phyloP scores from a whole-genome alignment of 2,797 vertebrate species.

The Eidolon dupreanum region DNA sequence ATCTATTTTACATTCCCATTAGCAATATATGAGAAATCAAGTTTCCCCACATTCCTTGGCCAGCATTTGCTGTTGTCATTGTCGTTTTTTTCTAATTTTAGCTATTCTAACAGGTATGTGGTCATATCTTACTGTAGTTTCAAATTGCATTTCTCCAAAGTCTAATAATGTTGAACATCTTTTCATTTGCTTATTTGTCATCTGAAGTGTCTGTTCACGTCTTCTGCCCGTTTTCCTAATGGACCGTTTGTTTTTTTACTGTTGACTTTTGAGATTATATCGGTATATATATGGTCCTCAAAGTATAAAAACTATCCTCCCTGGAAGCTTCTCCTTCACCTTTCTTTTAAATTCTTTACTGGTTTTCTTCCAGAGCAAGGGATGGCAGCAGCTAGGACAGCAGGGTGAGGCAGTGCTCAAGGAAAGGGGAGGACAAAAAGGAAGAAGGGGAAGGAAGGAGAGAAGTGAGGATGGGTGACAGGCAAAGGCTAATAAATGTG shows the following conservation, averaged over 20 bases:
- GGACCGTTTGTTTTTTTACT: background rate
- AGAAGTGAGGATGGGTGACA: background rate
- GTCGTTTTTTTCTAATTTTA: background rate
- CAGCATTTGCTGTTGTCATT: background rate
- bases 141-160: background rate
- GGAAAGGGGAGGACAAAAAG: background rate
- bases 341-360: background rate
- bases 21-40: too few relatives aligned
- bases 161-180: background rate
- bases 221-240: background rate
- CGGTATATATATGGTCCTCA: background rate
- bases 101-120: background rate
- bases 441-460: rapidly evolving
- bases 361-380: background rate
- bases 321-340: background rate
- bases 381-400: background rate
- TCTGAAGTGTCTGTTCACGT: background rate
- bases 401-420: background rate
- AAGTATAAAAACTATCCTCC: slow-evolving; percentile 32
- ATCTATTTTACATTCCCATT: background rate
- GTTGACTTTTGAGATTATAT: background rate
- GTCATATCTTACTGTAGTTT: background rate
- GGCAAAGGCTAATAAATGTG: too few relatives aligned
- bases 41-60: background rate
- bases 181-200: background rate